Base-by-base conservation (phyloP, 35 echinoderm and acorn worm species). In the Lytechinus pictus region DNA sequence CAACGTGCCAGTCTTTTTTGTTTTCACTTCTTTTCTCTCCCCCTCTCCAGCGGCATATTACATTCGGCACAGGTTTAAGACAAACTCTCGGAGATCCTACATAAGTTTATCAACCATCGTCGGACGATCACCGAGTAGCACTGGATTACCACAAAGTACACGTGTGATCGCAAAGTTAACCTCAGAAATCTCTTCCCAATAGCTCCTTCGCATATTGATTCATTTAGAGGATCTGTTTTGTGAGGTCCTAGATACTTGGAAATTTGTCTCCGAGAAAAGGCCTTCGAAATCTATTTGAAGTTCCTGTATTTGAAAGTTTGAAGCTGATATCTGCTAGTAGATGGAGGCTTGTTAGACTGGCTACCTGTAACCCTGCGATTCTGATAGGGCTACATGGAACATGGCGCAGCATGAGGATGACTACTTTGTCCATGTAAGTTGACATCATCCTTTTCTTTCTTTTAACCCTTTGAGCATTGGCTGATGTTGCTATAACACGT, bases 381-480 rank as follows among this genome's bases (percentile, higher is more conserved):
- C 54, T 93, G 12, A 54, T 93, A 93, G 92, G 92, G 92, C 92
- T 57, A 55, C 53, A 54, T 93, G 92, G 28, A 93, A 93, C 92
- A 93, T 93, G 92, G 92, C 92, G 92, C 92, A 93, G 16, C 55
- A 93, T 93, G 92, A 93, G 92, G 92, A 93, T 93, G 28, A 55
- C 53, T 93, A 93, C 92, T 55, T 54, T 93, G n/a, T 57, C 92
- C 92, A 93, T 54, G 92, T 93, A 54, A 93, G 92, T 93, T 14
- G 27, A 33, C 19, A 12, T 44, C 33, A 6, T 57, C 53, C 10
- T 55, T 2, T 24, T 92, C 14, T 92, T 33, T 54, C 29, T 53
- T 9, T 87, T 9, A 57, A 44, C 33, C 33, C 33, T 44, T 44
- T 44, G 33, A 44, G 33, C 33, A 44, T 44, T 44, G 33, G 33